Base-by-base conservation (phyloP, 2,888 invertebrate species). In the Parthenolecanium corni region DNA sequence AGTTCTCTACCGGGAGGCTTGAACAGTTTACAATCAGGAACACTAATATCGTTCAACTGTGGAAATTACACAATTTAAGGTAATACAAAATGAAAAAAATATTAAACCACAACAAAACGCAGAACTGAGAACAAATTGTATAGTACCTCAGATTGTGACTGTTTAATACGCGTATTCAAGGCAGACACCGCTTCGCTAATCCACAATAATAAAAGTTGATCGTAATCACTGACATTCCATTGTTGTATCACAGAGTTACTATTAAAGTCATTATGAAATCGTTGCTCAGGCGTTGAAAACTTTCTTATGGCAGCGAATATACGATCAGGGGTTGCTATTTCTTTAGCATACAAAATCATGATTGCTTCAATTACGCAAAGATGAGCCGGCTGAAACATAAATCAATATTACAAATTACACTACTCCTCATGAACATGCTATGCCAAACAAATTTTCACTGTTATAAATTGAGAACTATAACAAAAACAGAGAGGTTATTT, bases 321-420 rank as follows among this genome's bases (percentile, higher is more conserved):
- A 64, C 90, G 82, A 74, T 94, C 93, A 62, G 85, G 80, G 52
- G 90, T 89, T 68, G 91, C 86, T 70, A 93, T 89, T 76, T 95
- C 93, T 71, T 88, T 86, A 69, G 91, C 87, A 78, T 93, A 94
- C 70, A 95, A 80, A 73, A 83, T 82, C 94, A 95, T 94, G 75
- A 95, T 80, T 70, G 91, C 89, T 78, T 95, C 94, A 76, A 94
- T 89, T 76, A 96, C 89, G 74, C 89, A 84, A 85, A 95, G 86
- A 76, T 96, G 95, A 71, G 92, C 91, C 75, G 84, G 85, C 94
- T 94, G 77, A n/a, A 80, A 76, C n/a, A n/a, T n/a, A n/a, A n/a
- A n/a, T n/a, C n/a, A n/a, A n/a, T n/a, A n/a, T n/a, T n/a, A n/a
- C n/a, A n/a, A n/a, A n/a, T n/a, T n/a, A n/a, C n/a, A n/a, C n/a